A percentile compares a stretch with the other conserved stretches of the same genome.
Evolutionary conservation across 37 sponge, comb jelly and placozoan genomes (phyloP).

Genomic region (Crambe crambe): DNA sequence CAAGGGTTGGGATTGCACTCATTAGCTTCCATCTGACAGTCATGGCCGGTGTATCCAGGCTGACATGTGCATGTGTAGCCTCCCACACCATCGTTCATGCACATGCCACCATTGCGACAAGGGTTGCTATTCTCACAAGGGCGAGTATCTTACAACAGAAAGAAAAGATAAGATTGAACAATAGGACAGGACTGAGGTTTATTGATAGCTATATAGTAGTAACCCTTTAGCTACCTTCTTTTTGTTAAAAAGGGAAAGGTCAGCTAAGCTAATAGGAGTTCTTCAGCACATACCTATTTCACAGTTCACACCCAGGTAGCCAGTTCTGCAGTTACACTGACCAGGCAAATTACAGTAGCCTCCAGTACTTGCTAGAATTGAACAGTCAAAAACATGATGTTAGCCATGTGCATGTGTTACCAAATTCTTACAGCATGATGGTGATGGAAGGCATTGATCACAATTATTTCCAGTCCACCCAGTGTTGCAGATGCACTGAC

Average conservation of each 20-base stretch:
- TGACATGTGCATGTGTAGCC: constrained; percentile 39
- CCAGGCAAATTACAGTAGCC: constrained; percentile 39
- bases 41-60: constrained; percentile 33
- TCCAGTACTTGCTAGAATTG: constrained; percentile 19
- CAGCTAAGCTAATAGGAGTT: background rate
- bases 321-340: constrained; percentile 68
- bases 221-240: background rate
- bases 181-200: background rate
- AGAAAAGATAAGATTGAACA: background rate
- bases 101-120: constrained; percentile 56
- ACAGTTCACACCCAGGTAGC: constrained; percentile 71
- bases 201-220: background rate
- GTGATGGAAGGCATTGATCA: background rate
- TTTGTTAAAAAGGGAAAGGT: background rate
- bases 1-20: constrained; percentile 33
- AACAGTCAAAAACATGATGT: background rate
- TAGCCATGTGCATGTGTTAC: background rate
- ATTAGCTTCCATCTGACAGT: constrained; percentile 31
- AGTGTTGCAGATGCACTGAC: constrained; percentile 44
- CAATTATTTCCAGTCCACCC: constrained; percentile 6
- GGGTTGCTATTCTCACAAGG: constrained; percentile 34
- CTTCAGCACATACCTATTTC: constrained; percentile 12
- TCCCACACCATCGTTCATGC: constrained; percentile 42
- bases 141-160: constrained; percentile 18
- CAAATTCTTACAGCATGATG: background rate